phyloP scores from a whole-genome alignment of 2,797 vertebrate genomes.

The Cetoscarus ocellatus region DNA sequence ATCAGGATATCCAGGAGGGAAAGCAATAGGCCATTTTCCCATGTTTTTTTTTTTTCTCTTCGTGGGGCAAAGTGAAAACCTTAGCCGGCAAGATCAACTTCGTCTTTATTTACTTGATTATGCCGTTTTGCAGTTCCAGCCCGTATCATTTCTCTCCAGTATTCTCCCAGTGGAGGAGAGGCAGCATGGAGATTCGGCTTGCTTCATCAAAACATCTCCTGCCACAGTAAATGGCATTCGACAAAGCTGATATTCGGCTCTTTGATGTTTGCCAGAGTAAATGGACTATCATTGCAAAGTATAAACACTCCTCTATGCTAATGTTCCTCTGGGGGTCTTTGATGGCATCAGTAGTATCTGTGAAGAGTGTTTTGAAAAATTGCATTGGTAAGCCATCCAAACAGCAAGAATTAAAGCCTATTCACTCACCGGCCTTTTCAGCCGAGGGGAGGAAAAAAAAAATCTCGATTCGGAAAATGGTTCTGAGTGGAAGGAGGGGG shows the following conservation, averaged over 20 bases:
- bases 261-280: constrained; percentile 81
- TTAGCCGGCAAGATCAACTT: constrained; percentile 45
- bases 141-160: constrained; percentile 31
- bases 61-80: constrained; percentile 16
- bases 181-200: constrained; percentile 44
- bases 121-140: constrained; percentile 26
- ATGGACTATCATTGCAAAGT: constrained; percentile 80
- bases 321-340: constrained; percentile 75
- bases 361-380: constrained; percentile 82
- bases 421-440: constrained; percentile 58
- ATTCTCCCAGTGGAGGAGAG: constrained; percentile 44
- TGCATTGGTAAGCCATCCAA: constrained; percentile 74
- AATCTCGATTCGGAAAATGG: constrained; percentile 47
- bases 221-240: constrained; percentile 68
- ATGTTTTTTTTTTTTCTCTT: not conserved
- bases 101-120: constrained; percentile 46
- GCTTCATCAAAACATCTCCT: constrained; percentile 69
- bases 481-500: constrained; percentile 16
- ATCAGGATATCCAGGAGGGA: not conserved
- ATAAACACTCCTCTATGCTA: constrained; percentile 80
- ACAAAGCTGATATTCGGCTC: constrained; percentile 70
- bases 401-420: constrained; percentile 67
- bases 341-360: constrained; percentile 71
- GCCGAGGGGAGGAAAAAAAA: not conserved
- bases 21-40: constrained; percentile 10